Evolutionary conservation across 2,888 invertebrate species (phyloP).

Genomic region (Bugulina stolonifera): DNA sequence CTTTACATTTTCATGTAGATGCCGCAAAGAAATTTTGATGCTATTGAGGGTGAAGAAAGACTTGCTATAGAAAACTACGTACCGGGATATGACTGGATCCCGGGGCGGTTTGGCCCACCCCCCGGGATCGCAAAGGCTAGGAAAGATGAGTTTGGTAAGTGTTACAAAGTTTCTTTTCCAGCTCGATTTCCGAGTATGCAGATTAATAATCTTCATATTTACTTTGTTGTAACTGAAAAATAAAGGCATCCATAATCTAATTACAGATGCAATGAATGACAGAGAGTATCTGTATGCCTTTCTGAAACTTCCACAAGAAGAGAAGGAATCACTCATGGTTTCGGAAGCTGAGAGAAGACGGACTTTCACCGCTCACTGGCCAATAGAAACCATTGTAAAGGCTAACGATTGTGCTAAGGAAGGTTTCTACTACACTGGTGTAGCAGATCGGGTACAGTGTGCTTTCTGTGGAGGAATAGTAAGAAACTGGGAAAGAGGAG

Average conservation of each 20-base stretch:
- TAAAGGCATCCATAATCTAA: too few relatives aligned
- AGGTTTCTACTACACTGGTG: conserved; percentile 21
- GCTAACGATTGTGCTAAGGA: conserved; percentile 21
- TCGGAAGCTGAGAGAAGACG: neutral
- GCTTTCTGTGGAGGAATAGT: conserved; percentile 13
- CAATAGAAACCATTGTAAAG: conserved; percentile 15
- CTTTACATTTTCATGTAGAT: too few relatives aligned
- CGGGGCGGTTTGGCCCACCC: neutral
- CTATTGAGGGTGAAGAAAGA: neutral
- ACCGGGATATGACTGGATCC: neutral
- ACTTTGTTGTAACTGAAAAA: too few relatives aligned
- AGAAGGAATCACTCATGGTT: conserved; percentile 20
- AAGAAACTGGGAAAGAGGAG: conserved; percentile 22
- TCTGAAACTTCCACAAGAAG: neutral
- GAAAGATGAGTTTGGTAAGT: neutral
- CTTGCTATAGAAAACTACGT: neutral
- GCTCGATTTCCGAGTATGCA: too few relatives aligned
- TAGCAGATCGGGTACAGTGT: conserved; percentile 12
- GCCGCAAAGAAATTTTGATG: neutral
- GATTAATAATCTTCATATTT: too few relatives aligned
- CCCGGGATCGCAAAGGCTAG: neutral
- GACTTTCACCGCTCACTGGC: conserved; percentile 9
- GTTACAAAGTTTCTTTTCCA: too few relatives aligned
- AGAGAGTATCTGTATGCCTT: neutral
- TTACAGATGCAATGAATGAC: conserved; percentile 1